Percentiles rank a stretch among this genome's conserved stretches.
Conservation (phyloP, 2,797 vertebrate species). For the Chanos chanos region DNA sequence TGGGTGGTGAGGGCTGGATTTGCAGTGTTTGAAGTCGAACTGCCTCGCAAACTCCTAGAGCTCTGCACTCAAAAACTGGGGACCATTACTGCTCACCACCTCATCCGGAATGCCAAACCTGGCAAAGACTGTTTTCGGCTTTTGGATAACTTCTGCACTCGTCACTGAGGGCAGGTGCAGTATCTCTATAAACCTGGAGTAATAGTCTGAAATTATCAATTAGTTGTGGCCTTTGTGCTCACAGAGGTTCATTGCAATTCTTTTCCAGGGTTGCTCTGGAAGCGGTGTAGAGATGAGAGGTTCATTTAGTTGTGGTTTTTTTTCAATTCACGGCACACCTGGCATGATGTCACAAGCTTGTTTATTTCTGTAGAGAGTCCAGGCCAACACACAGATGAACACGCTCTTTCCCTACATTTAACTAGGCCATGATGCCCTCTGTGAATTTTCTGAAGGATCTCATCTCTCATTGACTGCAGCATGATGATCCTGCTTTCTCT, state of each 20-base stretch:
- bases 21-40: constrained; percentile 4
- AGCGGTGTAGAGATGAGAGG: constrained; percentile 23
- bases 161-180: constrained; percentile 20
- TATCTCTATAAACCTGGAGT: constrained; percentile 10
- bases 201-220: constrained; percentile 11
- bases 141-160: background rate
- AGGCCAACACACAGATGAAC: no score
- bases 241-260: constrained; percentile 8
- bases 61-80: constrained; percentile 5
- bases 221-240: constrained; percentile 10
- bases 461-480: background rate
- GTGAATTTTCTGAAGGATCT: no score
- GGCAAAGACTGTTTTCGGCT: background rate
- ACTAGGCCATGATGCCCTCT: no score
- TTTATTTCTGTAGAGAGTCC: background rate
- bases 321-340: no score
- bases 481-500: background rate
- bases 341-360: constrained; percentile 3
- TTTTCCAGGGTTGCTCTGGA: constrained; percentile 12
- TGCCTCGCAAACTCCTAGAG: background rate
- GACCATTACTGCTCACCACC: constrained; percentile 19
- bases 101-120: constrained; percentile 13
- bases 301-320: constrained; percentile 19
- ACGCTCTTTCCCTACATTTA: no score
- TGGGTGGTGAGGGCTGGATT: constrained; percentile 3